Percentiles rank a stretch among this genome's conserved stretches.
Evolutionary conservation across 2,797 vertebrate genomes (phyloP).

Genomic region (Halcyon chelicuti): DNA sequence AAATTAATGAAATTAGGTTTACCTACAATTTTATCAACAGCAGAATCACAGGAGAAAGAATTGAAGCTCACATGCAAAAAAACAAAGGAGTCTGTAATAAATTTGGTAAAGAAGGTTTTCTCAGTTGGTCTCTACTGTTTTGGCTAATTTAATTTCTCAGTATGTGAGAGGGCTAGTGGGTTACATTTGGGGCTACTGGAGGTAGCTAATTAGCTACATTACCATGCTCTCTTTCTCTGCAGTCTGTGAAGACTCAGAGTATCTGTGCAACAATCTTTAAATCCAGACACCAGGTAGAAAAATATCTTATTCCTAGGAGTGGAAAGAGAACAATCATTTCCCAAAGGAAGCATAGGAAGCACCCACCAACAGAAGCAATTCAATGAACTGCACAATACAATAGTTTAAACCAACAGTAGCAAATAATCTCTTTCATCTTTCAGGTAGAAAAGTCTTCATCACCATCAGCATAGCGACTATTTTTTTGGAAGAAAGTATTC

Average conservation of each 20-base stretch:
- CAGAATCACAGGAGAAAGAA: background rate
- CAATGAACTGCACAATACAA: background rate
- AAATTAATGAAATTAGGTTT: background rate
- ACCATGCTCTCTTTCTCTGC: background rate
- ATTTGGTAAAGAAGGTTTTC: background rate
- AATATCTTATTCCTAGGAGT: background rate
- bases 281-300: background rate
- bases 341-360: background rate
- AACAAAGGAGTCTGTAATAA: background rate
- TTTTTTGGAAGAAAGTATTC: background rate
- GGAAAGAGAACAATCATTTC: background rate
- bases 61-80: background rate
- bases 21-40: background rate
- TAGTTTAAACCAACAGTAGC: background rate
- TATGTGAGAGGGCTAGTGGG: fast-evolving
- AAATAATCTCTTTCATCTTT: background rate
- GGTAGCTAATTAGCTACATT: background rate
- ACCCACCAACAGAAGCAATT: background rate
- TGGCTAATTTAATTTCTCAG: background rate
- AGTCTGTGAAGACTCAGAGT: background rate
- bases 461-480: background rate
- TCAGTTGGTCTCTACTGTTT: background rate
- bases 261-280: background rate
- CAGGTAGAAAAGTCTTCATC: background rate
- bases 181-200: background rate